Evolutionary conservation across 2,113 vertebrate species (phyloP).

Genomic region (Macroglossus sobrinus): DNA sequence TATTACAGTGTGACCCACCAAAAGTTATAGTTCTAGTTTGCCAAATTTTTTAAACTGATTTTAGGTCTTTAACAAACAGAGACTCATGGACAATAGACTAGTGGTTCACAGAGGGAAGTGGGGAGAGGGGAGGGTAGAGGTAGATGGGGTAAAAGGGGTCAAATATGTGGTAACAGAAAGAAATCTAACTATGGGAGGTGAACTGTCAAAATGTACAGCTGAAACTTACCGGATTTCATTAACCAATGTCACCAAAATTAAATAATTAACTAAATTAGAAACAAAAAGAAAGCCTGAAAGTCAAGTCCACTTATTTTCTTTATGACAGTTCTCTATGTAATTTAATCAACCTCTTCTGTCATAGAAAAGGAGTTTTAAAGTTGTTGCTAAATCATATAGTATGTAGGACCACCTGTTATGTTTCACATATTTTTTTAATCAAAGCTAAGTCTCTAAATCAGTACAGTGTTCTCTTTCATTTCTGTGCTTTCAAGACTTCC

Average conservation of each 20-base stretch:
- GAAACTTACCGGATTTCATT: too few species aligned
- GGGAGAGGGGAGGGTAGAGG: too few species aligned
- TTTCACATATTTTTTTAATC: background rate
- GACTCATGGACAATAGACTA: too few species aligned
- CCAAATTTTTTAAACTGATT: background rate
- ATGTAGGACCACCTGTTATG: background rate
- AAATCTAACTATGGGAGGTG: too few species aligned
- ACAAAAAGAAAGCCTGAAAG: background rate
- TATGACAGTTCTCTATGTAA: background rate
- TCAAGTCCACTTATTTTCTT: background rate
- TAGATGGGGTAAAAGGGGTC: too few species aligned
- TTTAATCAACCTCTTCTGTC: background rate
- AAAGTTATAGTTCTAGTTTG: background rate
- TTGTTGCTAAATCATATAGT: background rate
- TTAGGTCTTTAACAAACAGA: background rate
- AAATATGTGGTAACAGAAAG: too few species aligned
- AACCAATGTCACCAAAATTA: too few species aligned
- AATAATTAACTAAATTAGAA: too few species aligned
- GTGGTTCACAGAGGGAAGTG: too few species aligned
- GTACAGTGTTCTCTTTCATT: background rate
- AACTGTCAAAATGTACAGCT: too few species aligned
- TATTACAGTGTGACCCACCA: background rate
- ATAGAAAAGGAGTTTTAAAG: background rate
- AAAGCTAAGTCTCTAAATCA: background rate
- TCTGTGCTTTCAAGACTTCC: background rate